Evolutionary conservation across 2,797 vertebrate species (phyloP).

Genomic region (Dicrostonyx torquatus): DNA sequence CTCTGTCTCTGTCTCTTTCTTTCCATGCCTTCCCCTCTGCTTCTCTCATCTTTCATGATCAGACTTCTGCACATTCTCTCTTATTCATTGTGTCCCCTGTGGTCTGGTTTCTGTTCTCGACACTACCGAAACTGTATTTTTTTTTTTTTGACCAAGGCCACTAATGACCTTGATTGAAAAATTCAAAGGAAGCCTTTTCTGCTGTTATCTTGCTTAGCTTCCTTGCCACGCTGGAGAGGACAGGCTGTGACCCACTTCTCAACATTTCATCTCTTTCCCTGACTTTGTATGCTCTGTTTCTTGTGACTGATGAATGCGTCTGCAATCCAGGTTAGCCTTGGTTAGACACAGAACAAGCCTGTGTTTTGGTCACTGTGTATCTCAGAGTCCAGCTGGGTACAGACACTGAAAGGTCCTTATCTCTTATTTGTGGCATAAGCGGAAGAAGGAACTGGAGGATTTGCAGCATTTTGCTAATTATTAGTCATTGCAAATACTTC

Average conservation of each 20-base stretch:
- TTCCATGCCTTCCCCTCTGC: too few relatives aligned
- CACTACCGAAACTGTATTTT: constrained; percentile 49
- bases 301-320: neutral
- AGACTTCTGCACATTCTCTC: constrained; percentile 31
- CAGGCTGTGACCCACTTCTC: constrained; percentile 5
- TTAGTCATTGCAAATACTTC: constrained; percentile 22
- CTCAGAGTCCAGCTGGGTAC: neutral
- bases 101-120: constrained; percentile 66
- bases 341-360: neutral
- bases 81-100: constrained; percentile 5
- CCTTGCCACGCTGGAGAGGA: neutral
- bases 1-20: neutral
- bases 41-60: neutral
- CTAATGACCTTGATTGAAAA: constrained; percentile 69
- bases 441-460: constrained; percentile 32
- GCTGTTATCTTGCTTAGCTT: constrained; percentile 58
- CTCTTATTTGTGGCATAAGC: neutral
- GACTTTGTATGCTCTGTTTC: neutral
- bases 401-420: neutral
- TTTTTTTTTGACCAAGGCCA: constrained; percentile 21
- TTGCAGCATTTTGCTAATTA: constrained; percentile 18
- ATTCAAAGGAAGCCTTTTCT: constrained; percentile 52
- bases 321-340: neutral
- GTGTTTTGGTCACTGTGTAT: neutral
- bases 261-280: constrained; percentile 19